These are phyloP conservation scores for Thymelicus acteon DNA, from an alignment of 2,888 invertebrate species.

Conservation along the genomic window DNA sequence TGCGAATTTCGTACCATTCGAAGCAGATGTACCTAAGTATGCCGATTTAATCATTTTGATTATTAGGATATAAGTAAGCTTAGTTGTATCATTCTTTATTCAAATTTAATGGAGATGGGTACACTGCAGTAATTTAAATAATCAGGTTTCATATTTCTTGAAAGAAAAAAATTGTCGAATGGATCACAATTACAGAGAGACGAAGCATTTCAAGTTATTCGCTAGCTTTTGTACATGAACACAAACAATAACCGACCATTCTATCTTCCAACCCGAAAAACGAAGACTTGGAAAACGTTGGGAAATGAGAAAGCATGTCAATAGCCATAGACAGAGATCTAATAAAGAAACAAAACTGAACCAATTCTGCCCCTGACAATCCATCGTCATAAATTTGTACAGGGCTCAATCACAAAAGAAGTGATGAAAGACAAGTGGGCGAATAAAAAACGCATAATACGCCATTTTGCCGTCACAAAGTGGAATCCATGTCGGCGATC, in stretches of 20 bases:
- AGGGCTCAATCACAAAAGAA: constrained; percentile 80
- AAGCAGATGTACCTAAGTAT: not conserved
- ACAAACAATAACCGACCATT: constrained; percentile 34
- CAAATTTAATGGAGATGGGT: not conserved
- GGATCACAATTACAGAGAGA: not conserved
- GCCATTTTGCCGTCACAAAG: constrained; percentile 79
- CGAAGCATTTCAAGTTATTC: constrained; percentile 8
- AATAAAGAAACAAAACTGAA: constrained; percentile 72
- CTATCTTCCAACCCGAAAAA: constrained; percentile 37
- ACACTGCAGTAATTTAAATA: not conserved
- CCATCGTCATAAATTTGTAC: constrained; percentile 65
- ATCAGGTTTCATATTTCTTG: too few relatives aligned
- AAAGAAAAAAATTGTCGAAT: not conserved
- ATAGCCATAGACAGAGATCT: constrained; percentile 52
- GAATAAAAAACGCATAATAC: constrained; percentile 80
- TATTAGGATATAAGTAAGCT: not conserved
- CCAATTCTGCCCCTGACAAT: constrained; percentile 72
- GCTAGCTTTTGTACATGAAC: constrained; percentile 23
- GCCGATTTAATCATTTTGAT: not conserved
- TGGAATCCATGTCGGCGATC: constrained; percentile 80
- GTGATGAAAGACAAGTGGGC: constrained; percentile 80
- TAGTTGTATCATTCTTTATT: not conserved
- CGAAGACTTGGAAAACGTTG: constrained; percentile 43
- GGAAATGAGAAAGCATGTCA: constrained; percentile 49
- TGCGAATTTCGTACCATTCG: constrained; percentile 16